Conservation (phyloP, 2,113 vertebrate genomes). For the Erythrolamprus reginae region DNA sequence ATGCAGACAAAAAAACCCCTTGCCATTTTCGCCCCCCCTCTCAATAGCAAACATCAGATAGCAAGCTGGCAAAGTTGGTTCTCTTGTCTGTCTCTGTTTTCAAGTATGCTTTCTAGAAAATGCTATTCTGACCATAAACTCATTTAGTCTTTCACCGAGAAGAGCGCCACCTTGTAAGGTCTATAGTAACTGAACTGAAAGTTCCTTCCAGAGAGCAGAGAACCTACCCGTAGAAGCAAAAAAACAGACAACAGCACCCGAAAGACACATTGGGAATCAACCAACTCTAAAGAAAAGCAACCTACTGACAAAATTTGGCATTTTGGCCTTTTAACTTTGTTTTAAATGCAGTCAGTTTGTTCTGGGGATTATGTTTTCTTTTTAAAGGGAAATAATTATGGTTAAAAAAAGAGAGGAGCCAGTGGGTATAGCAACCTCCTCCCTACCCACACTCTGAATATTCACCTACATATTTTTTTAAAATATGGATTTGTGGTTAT, state of each 20-base stretch:
- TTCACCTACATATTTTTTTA: background rate
- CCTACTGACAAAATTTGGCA: background rate
- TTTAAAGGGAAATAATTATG: background rate
- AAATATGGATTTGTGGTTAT: background rate
- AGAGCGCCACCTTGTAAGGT: slow-evolving; percentile 78
- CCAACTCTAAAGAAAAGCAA: background rate
- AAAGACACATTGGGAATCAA: slow-evolving; percentile 3
- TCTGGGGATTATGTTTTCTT: background rate
- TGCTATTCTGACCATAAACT: slow-evolving; percentile 47
- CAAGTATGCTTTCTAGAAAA: slow-evolving; percentile 54
- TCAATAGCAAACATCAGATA: slow-evolving; percentile 17
- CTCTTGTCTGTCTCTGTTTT: background rate
- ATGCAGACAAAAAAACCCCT: background rate
- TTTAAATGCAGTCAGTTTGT: background rate
- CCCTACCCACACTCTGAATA: background rate
- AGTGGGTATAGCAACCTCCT: background rate
- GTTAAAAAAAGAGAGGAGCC: background rate
- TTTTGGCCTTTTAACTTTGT: background rate
- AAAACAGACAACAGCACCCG: slow-evolving; percentile 6
- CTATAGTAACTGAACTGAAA: slow-evolving; percentile 51
- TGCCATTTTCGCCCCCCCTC: background rate
- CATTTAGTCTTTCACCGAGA: slow-evolving; percentile 27
- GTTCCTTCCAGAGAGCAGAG: slow-evolving; percentile 28
- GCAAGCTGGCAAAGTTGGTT: slow-evolving; percentile 23
- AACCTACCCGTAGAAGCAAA: slow-evolving; percentile 4